Evolutionary conservation across 1,140 invertebrate genomes (phyloP), one percentile per base, ranked within the genome.

Genomic region (Acromyrmex heyeri): DNA sequence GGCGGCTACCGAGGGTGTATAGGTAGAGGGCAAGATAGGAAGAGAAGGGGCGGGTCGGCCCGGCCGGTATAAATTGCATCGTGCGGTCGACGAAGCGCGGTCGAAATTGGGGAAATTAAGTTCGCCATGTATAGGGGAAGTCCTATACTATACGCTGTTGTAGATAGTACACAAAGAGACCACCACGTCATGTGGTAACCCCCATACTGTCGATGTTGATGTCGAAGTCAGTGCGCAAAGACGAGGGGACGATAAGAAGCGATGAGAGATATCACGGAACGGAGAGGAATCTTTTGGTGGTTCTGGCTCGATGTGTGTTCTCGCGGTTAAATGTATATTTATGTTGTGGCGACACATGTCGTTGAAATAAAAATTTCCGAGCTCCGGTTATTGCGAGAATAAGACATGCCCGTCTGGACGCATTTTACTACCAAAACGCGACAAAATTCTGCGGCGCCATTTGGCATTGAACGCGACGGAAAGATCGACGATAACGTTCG

Each of bases 71-170:
- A 91, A 91, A 91, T 91, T 91, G 90, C 90, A 91, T 91, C 85
- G 87, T 91, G 90, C 78, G 90, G 90, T 91, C 90, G 90, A 90
- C 90, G 90, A 91, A 91, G 90, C 90, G 90, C 89, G 89, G 89
- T 91, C 90, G 90, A 91, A 91, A 91, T 91, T 91, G 89, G 90
- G 87, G 90, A 91, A 91, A 91, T 91, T 91, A 91, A 91, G 90
- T 91, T 87, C 90, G 59, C 75, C 87, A 85, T 78, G 87, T 89
- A 91, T 86, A 89, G 79, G 91, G 77, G 61, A 70, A 61, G 86
- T 59, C 34, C 81, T 81, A 27, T 67, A 53, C 72, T 77, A 70
- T 62, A 81, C 83, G 21, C 34, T 65, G 61, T 81, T 86, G 77
- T 83, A 59, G 76, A 81, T 65, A 50, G 38, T 77, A 90, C 81